These are phyloP conservation scores for Uloborus plumipes DNA, from an alignment of 2,888 invertebrate species.

Conservation along the genomic window DNA sequence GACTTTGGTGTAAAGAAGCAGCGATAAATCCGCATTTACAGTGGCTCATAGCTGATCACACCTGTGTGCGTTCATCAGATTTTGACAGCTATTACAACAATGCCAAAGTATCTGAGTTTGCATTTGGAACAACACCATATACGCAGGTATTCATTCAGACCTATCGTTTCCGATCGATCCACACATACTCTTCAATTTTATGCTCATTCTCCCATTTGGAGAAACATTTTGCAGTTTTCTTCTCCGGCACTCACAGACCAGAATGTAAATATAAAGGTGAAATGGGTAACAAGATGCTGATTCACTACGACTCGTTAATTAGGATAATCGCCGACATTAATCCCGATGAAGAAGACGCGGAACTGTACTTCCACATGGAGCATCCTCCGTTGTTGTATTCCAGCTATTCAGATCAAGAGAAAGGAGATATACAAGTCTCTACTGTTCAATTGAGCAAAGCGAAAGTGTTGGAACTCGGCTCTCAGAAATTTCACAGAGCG, in stretches of 20 bases:
- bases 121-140: conserved; percentile 48
- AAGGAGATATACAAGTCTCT: no score
- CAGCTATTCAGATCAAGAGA: background rate
- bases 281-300: conserved; percentile 34
- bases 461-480: conserved; percentile 19
- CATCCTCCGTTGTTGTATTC: conserved; percentile 45
- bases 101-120: conserved; percentile 44
- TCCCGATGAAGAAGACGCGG: conserved; percentile 16
- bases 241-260: conserved; percentile 24
- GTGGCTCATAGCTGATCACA: conserved; percentile 34
- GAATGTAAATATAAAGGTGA: conserved; percentile 16
- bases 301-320: conserved; percentile 41
- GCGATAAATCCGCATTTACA: conserved; percentile 25
- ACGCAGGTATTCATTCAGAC: conserved; percentile 35
- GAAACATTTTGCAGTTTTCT: conserved; percentile 39
- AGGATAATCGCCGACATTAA: conserved; percentile 34
- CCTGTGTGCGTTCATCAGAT: background rate
- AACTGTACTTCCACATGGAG: conserved; percentile 46
- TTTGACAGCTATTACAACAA: conserved; percentile 16
- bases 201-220: conserved; percentile 49
- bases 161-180: conserved; percentile 9
- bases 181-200: conserved; percentile 26
- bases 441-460: conserved; percentile 12
- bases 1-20: conserved; percentile 40
- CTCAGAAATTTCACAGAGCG: conserved; percentile 45